Conservation (phyloP, 2,113 vertebrate species). For the Myotis davidii region DNA sequence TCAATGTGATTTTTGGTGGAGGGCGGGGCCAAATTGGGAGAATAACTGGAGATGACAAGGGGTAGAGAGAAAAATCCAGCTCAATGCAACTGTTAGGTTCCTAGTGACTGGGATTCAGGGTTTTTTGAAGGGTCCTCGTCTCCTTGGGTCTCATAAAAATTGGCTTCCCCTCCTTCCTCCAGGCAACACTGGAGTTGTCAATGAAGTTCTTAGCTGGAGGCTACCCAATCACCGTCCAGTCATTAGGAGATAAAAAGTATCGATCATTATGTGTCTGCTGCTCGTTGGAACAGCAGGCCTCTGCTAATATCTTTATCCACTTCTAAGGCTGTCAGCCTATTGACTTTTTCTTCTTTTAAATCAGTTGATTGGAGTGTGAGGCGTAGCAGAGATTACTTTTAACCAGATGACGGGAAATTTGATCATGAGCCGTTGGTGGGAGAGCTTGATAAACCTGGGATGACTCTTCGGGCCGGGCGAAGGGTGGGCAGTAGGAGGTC, state of each 20-base stretch:
- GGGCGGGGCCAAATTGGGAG: background rate
- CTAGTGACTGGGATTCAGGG: background rate
- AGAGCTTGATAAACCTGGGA: background rate
- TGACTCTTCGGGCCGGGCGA: background rate
- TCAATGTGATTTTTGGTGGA: background rate
- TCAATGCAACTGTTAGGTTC: background rate
- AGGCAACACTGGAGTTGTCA: constrained; percentile 31
- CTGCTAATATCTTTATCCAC: constrained; percentile 77
- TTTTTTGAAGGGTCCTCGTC: background rate
- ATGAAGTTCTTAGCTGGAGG: constrained; percentile 66
- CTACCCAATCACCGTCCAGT: constrained; percentile 58
- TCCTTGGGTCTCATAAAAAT: constrained; percentile 36
- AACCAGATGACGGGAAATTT: constrained; percentile 52
- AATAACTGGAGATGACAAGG: background rate
- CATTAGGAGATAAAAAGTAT: constrained; percentile 77
- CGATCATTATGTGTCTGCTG: constrained; percentile 73
- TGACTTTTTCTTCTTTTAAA: constrained; percentile 60
- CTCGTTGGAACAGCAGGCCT: constrained; percentile 71
- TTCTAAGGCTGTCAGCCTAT: constrained; percentile 73
- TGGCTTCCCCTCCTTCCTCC: background rate
- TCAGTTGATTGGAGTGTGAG: constrained; percentile 61
- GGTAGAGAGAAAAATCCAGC: background rate
- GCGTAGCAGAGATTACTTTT: constrained; percentile 64
- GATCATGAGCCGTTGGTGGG: background rate
- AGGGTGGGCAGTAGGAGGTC: background rate